These are phyloP conservation scores for Bubo scandiacus DNA, from an alignment of 2,113 vertebrate genomes.

Conservation along the genomic window DNA sequence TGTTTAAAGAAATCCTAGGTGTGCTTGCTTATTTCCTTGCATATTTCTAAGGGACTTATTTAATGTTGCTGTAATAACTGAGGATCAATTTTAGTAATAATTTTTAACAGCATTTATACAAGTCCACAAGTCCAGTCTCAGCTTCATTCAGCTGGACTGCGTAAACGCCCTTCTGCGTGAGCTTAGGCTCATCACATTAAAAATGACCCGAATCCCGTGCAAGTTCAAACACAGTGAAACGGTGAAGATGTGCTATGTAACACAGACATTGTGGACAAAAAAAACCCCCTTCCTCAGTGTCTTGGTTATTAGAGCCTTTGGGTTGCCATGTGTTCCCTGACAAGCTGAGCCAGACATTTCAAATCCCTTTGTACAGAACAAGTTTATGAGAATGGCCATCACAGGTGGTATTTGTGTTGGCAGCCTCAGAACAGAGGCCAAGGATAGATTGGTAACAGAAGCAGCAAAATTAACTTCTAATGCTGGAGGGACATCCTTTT, in stretches of 20 bases:
- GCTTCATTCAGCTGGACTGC: neutral
- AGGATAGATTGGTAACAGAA: neutral
- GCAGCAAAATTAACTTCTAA: slow-evolving; percentile 15
- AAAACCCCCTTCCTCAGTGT: neutral
- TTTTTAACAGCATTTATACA: neutral
- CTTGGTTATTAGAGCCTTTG: neutral
- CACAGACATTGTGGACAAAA: neutral
- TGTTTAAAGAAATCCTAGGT: neutral
- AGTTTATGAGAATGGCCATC: neutral
- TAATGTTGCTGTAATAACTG: neutral
- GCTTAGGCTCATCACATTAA: neutral
- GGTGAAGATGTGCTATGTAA: neutral
- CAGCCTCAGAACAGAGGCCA: neutral
- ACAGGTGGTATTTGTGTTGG: slow-evolving; percentile 28
- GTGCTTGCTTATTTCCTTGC: neutral
- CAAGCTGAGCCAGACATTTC: neutral
- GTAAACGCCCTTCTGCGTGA: neutral
- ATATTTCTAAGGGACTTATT: neutral
- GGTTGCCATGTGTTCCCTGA: neutral
- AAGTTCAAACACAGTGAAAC: neutral
- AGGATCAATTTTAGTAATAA: neutral
- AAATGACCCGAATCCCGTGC: neutral
- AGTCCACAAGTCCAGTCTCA: neutral
- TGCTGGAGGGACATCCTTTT: neutral
- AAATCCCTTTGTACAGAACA: neutral